phyloP scores from a whole-genome alignment of 2,888 invertebrate species.

The Dione juno region DNA sequence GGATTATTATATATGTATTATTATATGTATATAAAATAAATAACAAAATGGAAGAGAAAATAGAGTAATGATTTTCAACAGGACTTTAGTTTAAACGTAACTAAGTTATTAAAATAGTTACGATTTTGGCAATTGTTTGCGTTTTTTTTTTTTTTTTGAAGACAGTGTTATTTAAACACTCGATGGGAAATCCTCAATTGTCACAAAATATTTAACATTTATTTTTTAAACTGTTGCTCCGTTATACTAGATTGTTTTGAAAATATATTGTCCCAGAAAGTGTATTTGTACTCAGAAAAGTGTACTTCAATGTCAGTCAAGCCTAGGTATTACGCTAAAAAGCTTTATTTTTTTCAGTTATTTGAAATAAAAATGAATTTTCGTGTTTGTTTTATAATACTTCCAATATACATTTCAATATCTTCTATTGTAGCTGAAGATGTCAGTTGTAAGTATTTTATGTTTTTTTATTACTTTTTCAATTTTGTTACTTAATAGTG shows the following conservation, averaged over 20 bases:
- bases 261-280: constrained; percentile 61
- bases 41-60: no score
- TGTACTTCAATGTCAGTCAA: constrained; percentile 28
- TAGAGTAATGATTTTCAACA: background rate
- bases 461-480: constrained; percentile 6
- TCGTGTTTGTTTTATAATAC: constrained; percentile 49
- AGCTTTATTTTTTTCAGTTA: constrained; percentile 1
- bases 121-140: background rate
- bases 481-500: background rate
- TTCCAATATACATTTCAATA: constrained; percentile 57
- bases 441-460: constrained; percentile 71
- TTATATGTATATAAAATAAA: no score
- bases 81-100: no score
- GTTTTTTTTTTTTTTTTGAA: background rate
- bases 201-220: constrained; percentile 66
- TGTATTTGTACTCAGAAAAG: constrained; percentile 62
- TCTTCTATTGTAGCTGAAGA: constrained; percentile 66
- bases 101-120: no score
- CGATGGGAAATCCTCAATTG: constrained; percentile 54
- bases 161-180: constrained; percentile 36
- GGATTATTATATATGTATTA: no score
- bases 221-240: constrained; percentile 52
- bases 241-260: constrained; percentile 60
- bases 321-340: background rate
- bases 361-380: constrained; percentile 57